Percentiles rank a stretch among this genome's conserved stretches.
Conservation (phyloP, 1,140 invertebrate species). For the Cyclargus thomasi region DNA sequence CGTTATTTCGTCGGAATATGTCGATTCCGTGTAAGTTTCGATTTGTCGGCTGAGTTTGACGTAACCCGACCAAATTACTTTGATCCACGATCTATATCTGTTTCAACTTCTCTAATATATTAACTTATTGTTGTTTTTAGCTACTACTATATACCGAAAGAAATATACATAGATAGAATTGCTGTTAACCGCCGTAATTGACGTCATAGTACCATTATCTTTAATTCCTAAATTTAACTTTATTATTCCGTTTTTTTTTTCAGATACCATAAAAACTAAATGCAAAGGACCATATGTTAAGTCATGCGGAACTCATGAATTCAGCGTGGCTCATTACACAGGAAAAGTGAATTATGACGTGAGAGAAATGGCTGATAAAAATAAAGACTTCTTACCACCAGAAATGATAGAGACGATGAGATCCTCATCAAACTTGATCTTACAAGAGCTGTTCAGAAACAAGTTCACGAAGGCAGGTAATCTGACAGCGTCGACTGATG, state of each 20-base stretch:
- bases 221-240: too few relatives aligned
- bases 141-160: too few relatives aligned
- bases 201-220: too few relatives aligned
- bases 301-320: slow-evolving; percentile 79
- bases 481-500: slow-evolving; percentile 73
- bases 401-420: slow-evolving; percentile 90
- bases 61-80: too few relatives aligned
- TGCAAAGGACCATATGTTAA: slow-evolving; percentile 78
- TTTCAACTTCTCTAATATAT: too few relatives aligned
- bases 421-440: slow-evolving; percentile 81
- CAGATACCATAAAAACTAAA: slow-evolving; percentile 74
- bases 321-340: slow-evolving; percentile 89
- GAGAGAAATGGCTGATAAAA: slow-evolving; percentile 88
- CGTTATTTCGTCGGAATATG: too few relatives aligned
- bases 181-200: too few relatives aligned
- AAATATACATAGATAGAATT: too few relatives aligned
- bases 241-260: slow-evolving; percentile 30
- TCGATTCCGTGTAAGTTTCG: too few relatives aligned
- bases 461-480: slow-evolving; percentile 91
- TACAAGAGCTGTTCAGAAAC: slow-evolving; percentile 89
- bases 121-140: too few relatives aligned
- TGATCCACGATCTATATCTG: too few relatives aligned
- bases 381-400: slow-evolving; percentile 90
- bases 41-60: too few relatives aligned
- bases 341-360: slow-evolving; percentile 89